A percentile compares a stretch with the other conserved stretches of the same genome.
Evolutionary conservation across 1,140 invertebrate genomes (phyloP).

Genomic region (Sinella curviseta): DNA sequence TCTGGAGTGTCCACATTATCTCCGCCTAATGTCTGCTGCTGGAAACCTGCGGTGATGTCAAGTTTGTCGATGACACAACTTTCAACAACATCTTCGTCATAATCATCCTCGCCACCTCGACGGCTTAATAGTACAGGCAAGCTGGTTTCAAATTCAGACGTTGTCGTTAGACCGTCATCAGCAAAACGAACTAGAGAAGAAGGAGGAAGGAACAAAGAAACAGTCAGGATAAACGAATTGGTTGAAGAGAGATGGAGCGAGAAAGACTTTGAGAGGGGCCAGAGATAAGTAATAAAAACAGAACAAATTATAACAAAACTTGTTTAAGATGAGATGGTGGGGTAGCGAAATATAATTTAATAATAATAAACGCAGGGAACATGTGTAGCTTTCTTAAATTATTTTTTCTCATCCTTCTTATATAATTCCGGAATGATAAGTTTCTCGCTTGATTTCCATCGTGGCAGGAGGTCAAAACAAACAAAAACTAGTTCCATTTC

Average conservation of each 20-base stretch:
- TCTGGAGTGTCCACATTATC: conserved; percentile 37
- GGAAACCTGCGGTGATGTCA: conserved; percentile 13
- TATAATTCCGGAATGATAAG: background rate
- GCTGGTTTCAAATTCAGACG: background rate
- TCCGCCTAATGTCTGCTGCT: background rate
- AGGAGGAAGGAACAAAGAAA: background rate
- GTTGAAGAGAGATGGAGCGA: background rate
- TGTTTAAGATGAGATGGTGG: background rate
- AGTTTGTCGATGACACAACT: background rate
- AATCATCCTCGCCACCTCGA: background rate
- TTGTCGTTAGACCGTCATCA: conserved; percentile 20
- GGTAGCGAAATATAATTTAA: too few species aligned
- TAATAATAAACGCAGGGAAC: too few species aligned
- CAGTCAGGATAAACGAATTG: background rate
- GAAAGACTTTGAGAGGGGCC: too few species aligned
- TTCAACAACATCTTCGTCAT: background rate
- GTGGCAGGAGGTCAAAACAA: background rate
- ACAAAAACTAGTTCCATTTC: background rate
- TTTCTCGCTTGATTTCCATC: background rate
- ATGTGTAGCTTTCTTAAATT: background rate
- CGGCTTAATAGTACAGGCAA: background rate
- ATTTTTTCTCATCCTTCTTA: too few species aligned
- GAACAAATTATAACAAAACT: background rate
- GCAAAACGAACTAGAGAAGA: background rate
- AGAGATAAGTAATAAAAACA: background rate